Base-by-base conservation (phyloP, 2,113 vertebrate genomes). In the Zosterops lateralis region DNA sequence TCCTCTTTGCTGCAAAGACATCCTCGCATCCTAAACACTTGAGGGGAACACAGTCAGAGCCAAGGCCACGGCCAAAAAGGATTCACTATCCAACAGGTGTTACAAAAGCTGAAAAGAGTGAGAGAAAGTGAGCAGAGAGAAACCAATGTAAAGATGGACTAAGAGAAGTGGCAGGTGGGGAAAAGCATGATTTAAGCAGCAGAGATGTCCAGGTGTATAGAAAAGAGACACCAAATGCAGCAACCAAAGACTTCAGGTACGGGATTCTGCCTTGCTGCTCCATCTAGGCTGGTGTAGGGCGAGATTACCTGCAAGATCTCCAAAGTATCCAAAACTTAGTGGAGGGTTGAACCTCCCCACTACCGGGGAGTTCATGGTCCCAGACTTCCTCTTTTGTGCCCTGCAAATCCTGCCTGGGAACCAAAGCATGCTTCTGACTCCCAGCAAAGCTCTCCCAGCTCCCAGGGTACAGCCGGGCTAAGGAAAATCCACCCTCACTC, bases 341-440 rank as follows among this genome's bases (percentile, higher is more conserved):
- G 7, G 11, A 53, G 51, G 26, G 12, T 2, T 45, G 36, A 44
- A 60, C 38, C 38, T 22, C 24, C 29, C 36, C 1, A 1, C 31
- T 58, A 14, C 26, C 10, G 32, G 17, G 19, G 17, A 56, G n/a
- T 40, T 68, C 31, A 10, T 0, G 8, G 32, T 68, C 29, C 40
- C 47, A 47, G 29, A 40, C 28, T 18, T 24, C 13, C 21, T 40
- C n/a, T 40, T 60, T 56, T 12, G n/a, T 2, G 3, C 29, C 47
- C 72, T 66, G 48, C 62, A 68, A 64, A 67, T 28, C 58, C 71
- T 17, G 40, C 74, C 71, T 31, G 45, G 61, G 53, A 81, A 64
- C 1, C 61, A 6, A 32, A 67, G 48, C 0, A 0, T 32, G 83
- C 21, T 42, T 61, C n/a, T 0, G 10, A 19, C 4, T 2, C 60